These are phyloP conservation scores for Anolis apletophallus DNA, from an alignment of 2,797 vertebrate species.

Conservation along the genomic window DNA sequence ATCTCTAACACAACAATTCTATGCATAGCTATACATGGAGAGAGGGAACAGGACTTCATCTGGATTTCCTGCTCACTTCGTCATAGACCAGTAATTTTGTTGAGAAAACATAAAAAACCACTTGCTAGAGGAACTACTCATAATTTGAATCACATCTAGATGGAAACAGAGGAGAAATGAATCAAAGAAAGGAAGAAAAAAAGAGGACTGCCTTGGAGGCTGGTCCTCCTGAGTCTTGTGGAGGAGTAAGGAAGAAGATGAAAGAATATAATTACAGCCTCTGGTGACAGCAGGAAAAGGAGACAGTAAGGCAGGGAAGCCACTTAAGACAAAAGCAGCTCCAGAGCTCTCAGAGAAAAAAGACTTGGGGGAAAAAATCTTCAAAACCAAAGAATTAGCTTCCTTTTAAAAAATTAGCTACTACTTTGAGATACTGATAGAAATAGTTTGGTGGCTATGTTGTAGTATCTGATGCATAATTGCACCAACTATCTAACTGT, in stretches of 20 bases:
- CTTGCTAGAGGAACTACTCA: not conserved
- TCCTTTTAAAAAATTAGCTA: not conserved
- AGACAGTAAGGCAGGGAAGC: not conserved
- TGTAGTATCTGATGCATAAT: not conserved
- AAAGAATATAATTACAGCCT: constrained; percentile 14
- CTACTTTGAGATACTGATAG: not conserved
- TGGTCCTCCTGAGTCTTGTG: not conserved
- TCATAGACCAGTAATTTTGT: not conserved
- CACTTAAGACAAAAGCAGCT: not conserved
- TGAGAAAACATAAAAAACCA: constrained; percentile 1
- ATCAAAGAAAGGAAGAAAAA: no score
- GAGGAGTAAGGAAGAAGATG: constrained; percentile 5
- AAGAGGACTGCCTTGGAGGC: not conserved
- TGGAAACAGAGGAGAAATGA: not conserved
- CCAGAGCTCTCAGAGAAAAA: not conserved
- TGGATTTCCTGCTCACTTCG: constrained; percentile 3
- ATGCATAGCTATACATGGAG: not conserved
- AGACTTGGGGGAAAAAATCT: not conserved
- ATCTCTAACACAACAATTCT: not conserved
- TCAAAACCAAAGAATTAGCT: not conserved
- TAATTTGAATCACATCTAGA: not conserved
- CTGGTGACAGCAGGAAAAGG: not conserved
- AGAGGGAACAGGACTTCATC: not conserved
- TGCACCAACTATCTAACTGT: not conserved
- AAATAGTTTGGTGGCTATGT: not conserved